Evolutionary conservation across 2,797 vertebrate species (phyloP), one percentile per base, ranked within the genome.

Genomic region (Brachymystax lenok): DNA sequence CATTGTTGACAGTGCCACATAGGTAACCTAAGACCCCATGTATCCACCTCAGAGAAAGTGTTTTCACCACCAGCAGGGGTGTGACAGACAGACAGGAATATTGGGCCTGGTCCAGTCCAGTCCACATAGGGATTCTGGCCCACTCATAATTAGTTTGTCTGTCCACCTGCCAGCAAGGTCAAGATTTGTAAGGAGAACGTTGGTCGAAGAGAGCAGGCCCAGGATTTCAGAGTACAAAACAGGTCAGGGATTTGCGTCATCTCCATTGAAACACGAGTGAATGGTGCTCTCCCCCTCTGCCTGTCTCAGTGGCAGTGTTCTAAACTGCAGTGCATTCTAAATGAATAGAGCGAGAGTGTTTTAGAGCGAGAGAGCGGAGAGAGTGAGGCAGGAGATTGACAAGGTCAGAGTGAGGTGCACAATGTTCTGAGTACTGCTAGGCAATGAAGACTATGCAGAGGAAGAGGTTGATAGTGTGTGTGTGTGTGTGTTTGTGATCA

Each of bases 201-300:
- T 21, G 19, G 80, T 84, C 77, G 83, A 88, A 83, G 74, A 85
- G 83, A 84, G 83, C 78, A 76, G 76, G 82, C 77, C 84, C 35
- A 27, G 59, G 59, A 12, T 24, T 63, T 82, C 10, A 40, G 83
- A 79, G 46, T 77, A 83, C 52, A 72, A 19, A 82, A 69, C 64
- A 69, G 85, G 85, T 85, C 88, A 81, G 70, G 78, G 81, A 90
- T 88, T 89, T 92, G 83, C 90, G 91, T 92, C 91, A 91, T 76
- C 83, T 78, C 83, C 68, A 87, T 92, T 91, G 85, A 90, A 87
- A 85, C 56, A 50, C 35, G 83, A 73, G 86, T 90, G 88, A 92
- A 91, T 85, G 81, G 80, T 82, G 78, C 50, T 6, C 56, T 46
- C n/a, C 56, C 33, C 2, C 30, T 69, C 66, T 54, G 59, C 82